Evolutionary conservation across 2,888 invertebrate genomes (phyloP), one percentile per base, ranked within the genome.

Genomic region (Dasysyrphus albostriatus): DNA sequence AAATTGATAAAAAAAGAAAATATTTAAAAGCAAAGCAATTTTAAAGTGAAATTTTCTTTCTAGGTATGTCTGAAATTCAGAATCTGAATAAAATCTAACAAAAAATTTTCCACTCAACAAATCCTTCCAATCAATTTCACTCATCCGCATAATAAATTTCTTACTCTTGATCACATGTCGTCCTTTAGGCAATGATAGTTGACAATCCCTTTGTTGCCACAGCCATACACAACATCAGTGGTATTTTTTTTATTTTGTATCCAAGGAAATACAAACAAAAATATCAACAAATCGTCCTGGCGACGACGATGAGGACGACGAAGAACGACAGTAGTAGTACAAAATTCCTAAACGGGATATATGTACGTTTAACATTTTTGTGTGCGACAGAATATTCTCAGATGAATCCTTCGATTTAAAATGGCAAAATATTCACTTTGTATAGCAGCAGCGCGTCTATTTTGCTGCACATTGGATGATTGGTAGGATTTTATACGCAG

Each of bases 121-220:
- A 76, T 84, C 72, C 80, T 80, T 84, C 80, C 84, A 84, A 84
- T 84, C 80, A 81, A 84, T 84, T 84, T 84, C 81, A 84, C 76
- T 73, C 81, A 81, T 84, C 80, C 76, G 76, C 76, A 80, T 76
- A 75, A 58, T 79, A 83, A 69, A 56, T 80, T 84, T 70, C 75
- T 80, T 80, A 32, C 76, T 81, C 73, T 61, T 85, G 85, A 85
- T 85, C 85, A 81, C 81, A 85, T 81, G 61, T 81, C 81, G 59
- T 69, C 85, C 85, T 77, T 73, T 77, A 74, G 81, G 85, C 81
- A 81, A 56, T 73, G 69, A 69, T 56, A 73, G 69, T 69, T 85
- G 84, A 58, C 73, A 69, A 77, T 67, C 44, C 76, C 54, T 85
- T 85, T 80, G 65, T 63, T 74, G 65, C 19, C 51, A 78, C 34